These are phyloP conservation scores for Agrochola macilenta DNA, from an alignment of 2,888 invertebrate genomes.

Conservation along the genomic window DNA sequence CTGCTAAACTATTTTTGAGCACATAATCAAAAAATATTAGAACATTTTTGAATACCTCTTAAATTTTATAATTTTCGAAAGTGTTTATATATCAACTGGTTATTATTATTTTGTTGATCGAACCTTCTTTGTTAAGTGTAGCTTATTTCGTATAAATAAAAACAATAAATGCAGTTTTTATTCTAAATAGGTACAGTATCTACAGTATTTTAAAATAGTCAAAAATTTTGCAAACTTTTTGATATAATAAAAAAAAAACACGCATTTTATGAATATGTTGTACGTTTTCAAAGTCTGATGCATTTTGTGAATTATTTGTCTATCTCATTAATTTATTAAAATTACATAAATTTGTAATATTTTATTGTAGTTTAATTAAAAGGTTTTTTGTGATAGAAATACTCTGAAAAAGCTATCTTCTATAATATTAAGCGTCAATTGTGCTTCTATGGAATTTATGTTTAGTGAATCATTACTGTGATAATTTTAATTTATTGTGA, in stretches of 20 bases:
- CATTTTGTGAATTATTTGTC: conserved; percentile 31
- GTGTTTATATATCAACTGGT: background rate
- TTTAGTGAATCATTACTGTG: conserved; percentile 68
- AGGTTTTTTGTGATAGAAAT: conserved; percentile 54
- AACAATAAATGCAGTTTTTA: background rate
- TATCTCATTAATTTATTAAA: conserved; percentile 40
- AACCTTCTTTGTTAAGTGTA: background rate
- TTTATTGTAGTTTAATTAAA: conserved; percentile 32
- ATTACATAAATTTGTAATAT: conserved; percentile 20
- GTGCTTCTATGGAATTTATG: conserved; percentile 53
- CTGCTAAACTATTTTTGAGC: conserved; percentile 12
- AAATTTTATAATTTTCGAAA: background rate
- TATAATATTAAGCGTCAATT: conserved; percentile 51
- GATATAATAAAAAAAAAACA: conserved; percentile 2
- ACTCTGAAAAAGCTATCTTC: conserved; percentile 39
- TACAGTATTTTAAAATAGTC: conserved; percentile 21
- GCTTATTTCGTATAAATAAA: conserved; percentile 2
- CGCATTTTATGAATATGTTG: conserved; percentile 39
- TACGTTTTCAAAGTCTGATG: conserved; percentile 55
- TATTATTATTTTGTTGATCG: conserved; percentile 19
- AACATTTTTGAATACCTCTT: background rate
- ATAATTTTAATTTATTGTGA: conserved; percentile 68
- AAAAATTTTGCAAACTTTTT: conserved; percentile 19
- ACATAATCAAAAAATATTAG: conserved; percentile 6
- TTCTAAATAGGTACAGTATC: conserved; percentile 8